Evolutionary conservation across 2,797 vertebrate species (phyloP).

Genomic region (Australoheros facetus): DNA sequence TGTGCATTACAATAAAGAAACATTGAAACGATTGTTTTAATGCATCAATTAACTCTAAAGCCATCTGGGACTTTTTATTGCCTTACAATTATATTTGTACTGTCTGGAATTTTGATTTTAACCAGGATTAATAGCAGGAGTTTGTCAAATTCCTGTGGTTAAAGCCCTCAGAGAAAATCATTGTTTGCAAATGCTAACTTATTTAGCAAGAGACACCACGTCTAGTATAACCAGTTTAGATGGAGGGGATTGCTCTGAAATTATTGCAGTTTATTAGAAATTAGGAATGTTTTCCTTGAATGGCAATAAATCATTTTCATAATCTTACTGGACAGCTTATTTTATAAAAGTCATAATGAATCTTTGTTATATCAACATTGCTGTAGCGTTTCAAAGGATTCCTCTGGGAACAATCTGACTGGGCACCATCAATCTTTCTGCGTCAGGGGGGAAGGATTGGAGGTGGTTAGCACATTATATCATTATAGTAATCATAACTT

Average conservation of each 20-base stretch:
- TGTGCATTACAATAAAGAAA: conserved; percentile 7
- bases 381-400: conserved; percentile 54
- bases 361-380: conserved; percentile 71
- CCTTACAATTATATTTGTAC: conserved; percentile 47
- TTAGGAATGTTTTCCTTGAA: conserved; percentile 55
- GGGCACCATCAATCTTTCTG: conserved; percentile 65
- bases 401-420: conserved; percentile 53
- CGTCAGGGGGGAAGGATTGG: conserved; percentile 48
- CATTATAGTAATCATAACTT: conserved; percentile 70
- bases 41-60: conserved; percentile 29
- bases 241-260: conserved; percentile 49
- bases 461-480: conserved; percentile 72
- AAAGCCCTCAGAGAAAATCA: conserved; percentile 51
- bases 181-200: conserved; percentile 62
- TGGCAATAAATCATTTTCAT: conserved; percentile 62
- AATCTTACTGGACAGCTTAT: conserved; percentile 56
- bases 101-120: conserved; percentile 57
- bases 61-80: conserved; percentile 52
- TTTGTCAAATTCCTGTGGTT: conserved; percentile 61
- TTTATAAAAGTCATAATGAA: conserved; percentile 66
- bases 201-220: conserved; percentile 49
- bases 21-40: conserved; percentile 32
- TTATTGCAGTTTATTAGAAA: conserved; percentile 65
- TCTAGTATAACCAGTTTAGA: conserved; percentile 48
- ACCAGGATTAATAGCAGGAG: conserved; percentile 58